Percentiles rank a stretch among this genome's conserved stretches.
Evolutionary conservation across 2,888 invertebrate genomes (phyloP).

Genomic region (Brachypalpus laphriformis): DNA sequence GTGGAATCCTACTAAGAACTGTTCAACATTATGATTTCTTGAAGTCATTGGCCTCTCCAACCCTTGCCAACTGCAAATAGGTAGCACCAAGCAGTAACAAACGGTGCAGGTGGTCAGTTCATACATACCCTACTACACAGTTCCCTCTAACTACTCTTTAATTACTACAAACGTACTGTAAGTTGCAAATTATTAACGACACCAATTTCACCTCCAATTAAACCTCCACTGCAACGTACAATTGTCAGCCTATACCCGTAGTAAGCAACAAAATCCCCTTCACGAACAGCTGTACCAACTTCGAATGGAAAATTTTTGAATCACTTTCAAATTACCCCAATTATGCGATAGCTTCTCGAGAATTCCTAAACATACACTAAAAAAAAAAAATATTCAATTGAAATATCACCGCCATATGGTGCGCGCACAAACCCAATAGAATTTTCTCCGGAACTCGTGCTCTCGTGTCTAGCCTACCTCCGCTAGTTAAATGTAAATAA

Average conservation of each 20-base stretch:
- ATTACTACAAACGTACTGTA: no score
- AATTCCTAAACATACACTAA: conserved; percentile 11
- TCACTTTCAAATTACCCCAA: conserved; percentile 9
- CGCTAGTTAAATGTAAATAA: background rate
- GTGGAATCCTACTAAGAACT: no score
- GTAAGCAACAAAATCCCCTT: background rate
- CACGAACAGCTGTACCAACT: background rate
- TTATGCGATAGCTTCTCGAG: conserved; percentile 8
- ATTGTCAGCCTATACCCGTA: background rate
- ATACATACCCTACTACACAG: no score
- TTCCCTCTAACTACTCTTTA: no score
- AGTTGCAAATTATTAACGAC: no score
- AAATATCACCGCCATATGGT: conserved; percentile 60
- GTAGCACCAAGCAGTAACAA: no score
- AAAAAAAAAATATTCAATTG: conserved; percentile 23
- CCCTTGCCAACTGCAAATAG: no score
- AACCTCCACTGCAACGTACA: background rate
- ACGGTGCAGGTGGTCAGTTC: no score
- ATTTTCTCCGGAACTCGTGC: conserved; percentile 17
- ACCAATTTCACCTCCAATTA: no score
- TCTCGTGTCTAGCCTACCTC: conserved; percentile 18
- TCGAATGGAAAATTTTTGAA: background rate
- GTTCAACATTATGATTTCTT: no score
- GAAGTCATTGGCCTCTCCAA: no score
- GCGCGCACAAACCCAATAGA: background rate